Conservation (phyloP, 2,888 invertebrate genomes). For the Cryptocephalus moraei region DNA sequence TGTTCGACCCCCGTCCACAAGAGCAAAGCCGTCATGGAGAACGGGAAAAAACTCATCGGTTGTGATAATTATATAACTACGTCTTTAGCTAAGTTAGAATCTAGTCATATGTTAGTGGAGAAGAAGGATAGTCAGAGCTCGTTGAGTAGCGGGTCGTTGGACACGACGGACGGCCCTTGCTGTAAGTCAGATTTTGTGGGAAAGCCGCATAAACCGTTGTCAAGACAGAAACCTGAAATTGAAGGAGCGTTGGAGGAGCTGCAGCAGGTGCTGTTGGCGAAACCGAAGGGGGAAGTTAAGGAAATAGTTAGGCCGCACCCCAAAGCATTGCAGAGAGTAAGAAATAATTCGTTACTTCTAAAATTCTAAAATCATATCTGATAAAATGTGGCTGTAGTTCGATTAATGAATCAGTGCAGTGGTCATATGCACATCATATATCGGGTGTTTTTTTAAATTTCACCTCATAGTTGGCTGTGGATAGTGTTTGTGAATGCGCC, state of each 20-base stretch:
- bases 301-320: constrained; percentile 47
- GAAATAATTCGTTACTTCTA: constrained; percentile 15
- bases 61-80: constrained; percentile 66
- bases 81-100: constrained; percentile 41
- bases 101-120: constrained; percentile 32
- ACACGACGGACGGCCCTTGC: constrained; percentile 16
- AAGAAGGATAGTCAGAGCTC: constrained; percentile 33
- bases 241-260: constrained; percentile 10
- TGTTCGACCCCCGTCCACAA: constrained; percentile 19
- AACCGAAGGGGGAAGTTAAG: background rate
- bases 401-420: no score
- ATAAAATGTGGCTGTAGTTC: no score
- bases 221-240: constrained; percentile 38
- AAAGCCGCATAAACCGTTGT: constrained; percentile 59
- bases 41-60: constrained; percentile 48
- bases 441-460: no score
- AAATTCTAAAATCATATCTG: background rate
- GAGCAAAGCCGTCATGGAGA: background rate
- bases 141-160: constrained; percentile 24
- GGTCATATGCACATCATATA: no score
- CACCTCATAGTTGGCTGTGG: no score
- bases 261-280: constrained; percentile 5
- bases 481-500: no score
- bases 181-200: constrained; percentile 25
- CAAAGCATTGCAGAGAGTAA: constrained; percentile 49